Evolutionary conservation across 2,113 vertebrate genomes (phyloP).

Genomic region (Phyllostomus discolor): DNA sequence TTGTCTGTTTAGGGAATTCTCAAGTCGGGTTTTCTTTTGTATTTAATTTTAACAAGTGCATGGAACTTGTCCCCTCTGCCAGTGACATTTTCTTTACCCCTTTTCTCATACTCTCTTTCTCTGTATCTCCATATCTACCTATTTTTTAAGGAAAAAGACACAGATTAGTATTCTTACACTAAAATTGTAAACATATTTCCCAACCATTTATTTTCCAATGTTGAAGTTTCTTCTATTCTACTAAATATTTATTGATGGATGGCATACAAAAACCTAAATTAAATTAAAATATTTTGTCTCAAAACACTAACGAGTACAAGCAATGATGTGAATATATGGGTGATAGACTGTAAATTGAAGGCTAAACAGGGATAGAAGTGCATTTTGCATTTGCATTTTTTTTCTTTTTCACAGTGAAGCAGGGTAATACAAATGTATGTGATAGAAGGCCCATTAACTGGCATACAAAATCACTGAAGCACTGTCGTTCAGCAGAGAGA

Average conservation of each 20-base stretch:
- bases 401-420: neutral
- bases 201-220: neutral
- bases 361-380: slow-evolving; percentile 20
- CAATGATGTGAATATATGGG: neutral
- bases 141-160: neutral
- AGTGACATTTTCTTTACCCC: neutral
- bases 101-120: neutral
- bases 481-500: neutral
- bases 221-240: neutral
- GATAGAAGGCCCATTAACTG: slow-evolving; percentile 33
- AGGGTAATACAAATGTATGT: neutral
- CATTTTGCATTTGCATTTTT: slow-evolving; percentile 23
- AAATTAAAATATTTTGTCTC: neutral
- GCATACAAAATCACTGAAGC: neutral
- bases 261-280: neutral
- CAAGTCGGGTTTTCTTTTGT: neutral
- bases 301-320: neutral
- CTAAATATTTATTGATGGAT: neutral
- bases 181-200: neutral
- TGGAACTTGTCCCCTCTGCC: neutral
- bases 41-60: neutral
- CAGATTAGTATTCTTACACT: neutral
- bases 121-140: neutral
- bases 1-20: neutral
- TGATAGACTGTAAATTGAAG: slow-evolving; percentile 26